Conservation (phyloP, 2,113 vertebrate species). For the Struthidea cinerea region DNA sequence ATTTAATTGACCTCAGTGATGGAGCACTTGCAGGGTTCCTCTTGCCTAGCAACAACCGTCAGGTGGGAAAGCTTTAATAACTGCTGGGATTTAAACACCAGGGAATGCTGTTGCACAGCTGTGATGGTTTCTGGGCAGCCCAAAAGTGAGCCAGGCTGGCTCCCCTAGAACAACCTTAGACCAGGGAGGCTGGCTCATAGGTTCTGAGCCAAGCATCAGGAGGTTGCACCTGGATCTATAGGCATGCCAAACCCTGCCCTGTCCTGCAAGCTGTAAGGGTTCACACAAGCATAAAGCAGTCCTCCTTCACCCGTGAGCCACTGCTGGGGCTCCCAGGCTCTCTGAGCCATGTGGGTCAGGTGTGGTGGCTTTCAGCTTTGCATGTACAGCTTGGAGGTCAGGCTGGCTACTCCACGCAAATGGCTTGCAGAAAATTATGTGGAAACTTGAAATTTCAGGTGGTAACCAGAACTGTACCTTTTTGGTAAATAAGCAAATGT, state of each 20-base stretch:
- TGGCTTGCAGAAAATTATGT: rapidly evolving
- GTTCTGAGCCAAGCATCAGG: not conserved
- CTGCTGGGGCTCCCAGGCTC: not conserved
- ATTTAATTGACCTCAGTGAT: conserved; percentile 38
- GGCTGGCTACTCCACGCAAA: not conserved
- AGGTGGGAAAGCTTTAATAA: not conserved
- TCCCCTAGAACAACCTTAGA: not conserved
- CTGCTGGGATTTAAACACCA: not conserved
- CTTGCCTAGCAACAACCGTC: not conserved
- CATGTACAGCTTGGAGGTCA: not conserved
- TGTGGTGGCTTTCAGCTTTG: not conserved
- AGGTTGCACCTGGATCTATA: not conserved
- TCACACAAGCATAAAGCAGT: not conserved
- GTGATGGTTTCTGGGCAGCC: not conserved
- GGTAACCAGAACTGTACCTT: not conserved
- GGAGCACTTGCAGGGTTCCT: not conserved
- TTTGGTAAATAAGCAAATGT: not conserved
- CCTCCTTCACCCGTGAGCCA: not conserved
- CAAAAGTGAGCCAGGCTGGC: not conserved
- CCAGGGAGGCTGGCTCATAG: not conserved
- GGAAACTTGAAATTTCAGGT: not conserved
- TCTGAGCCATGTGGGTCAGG: not conserved
- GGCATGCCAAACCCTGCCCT: not conserved
- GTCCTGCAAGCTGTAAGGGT: not conserved
- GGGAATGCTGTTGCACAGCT: not conserved